Evolutionary conservation across 2,888 invertebrate species (phyloP), one percentile per base, ranked within the genome.

Genomic region (Melipona bicolor): DNA sequence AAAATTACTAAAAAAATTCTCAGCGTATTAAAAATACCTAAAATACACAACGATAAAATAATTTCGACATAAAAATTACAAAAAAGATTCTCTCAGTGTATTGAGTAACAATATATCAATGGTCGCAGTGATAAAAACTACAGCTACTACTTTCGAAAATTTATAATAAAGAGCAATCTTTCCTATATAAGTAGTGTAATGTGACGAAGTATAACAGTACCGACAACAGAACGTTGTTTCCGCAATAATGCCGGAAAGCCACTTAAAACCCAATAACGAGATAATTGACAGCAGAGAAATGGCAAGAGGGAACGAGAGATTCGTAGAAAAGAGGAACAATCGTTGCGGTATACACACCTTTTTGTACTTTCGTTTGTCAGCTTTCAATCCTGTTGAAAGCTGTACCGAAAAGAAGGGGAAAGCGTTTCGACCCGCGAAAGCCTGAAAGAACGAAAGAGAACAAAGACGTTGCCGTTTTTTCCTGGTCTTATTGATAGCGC

Each of bases 391-490:
- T 36, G n/a, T 24, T 9, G 19, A 32, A 43, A 19, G 59, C 27
- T 62, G 68, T 43, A 32, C 4, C 19, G 27, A 9, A 76, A 52
- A 65, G 50, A 9, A n/a, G 11, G 13, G 19, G 24, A 67, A 50
- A 59, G 50, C 27, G n/a, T 36, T 56, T 65, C 49, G 27, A 5
- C 32, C 52, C 0, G 70, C 9, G 50, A 11, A 4, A n/a, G 61
- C 17, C 32, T 52, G 49, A 65, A 71, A 74, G 76, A 50, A 13
- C 17, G 11, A 2, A 27, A 54, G 65, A 68, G 84, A 68, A 77
- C 77, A 87, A 86, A 84, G 71, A 50, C n/a, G 64, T 49, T 36
- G 59, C 54, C 68, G 11, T 71, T 70, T 77, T 73, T 68, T 32
- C 54, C 43, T 11, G 11, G 54, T 49, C 61, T 61, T 83, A 76